phyloP scores from a whole-genome alignment of 2,888 invertebrate genomes.

The Criorhina ranunculi region DNA sequence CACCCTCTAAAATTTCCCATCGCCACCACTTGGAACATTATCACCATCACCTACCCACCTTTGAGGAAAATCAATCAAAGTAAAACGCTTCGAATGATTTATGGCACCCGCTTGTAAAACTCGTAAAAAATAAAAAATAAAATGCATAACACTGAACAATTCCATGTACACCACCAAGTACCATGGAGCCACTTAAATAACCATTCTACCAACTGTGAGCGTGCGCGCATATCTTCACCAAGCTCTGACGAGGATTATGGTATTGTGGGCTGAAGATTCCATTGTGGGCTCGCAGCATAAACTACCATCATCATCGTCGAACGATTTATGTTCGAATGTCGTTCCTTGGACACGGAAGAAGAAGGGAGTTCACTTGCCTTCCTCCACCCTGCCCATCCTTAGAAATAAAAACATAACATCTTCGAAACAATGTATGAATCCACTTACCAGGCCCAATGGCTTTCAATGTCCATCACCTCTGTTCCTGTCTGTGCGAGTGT shows the following conservation, averaged over 20 bases:
- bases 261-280: constrained; percentile 51
- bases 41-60: constrained; percentile 46
- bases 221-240: constrained; percentile 40
- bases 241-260: constrained; percentile 42
- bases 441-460: constrained; percentile 38
- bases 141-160: constrained; percentile 35
- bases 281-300: constrained; percentile 50
- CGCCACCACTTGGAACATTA: constrained; percentile 17
- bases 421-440: constrained; percentile 55
- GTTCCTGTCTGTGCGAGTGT: constrained; percentile 22
- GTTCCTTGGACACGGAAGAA: constrained; percentile 58
- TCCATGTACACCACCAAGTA: constrained; percentile 21
- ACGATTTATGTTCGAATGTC: constrained; percentile 73
- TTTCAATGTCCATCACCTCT: constrained; percentile 34
- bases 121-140: constrained; percentile 24
- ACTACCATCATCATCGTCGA: constrained; percentile 65
- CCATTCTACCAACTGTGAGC: constrained; percentile 39
- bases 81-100: constrained; percentile 67
- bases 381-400: not conserved
- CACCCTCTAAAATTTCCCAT: not conserved
- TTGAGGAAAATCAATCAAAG: constrained; percentile 70
- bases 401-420: constrained; percentile 23
- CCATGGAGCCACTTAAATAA: constrained; percentile 60
- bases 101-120: constrained; percentile 55
- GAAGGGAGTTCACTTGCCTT: constrained; percentile 2